Evolutionary conservation across 2,113 vertebrate species (phyloP), one percentile per base, ranked within the genome.

Genomic region (Thinocorus orbignyianus): DNA sequence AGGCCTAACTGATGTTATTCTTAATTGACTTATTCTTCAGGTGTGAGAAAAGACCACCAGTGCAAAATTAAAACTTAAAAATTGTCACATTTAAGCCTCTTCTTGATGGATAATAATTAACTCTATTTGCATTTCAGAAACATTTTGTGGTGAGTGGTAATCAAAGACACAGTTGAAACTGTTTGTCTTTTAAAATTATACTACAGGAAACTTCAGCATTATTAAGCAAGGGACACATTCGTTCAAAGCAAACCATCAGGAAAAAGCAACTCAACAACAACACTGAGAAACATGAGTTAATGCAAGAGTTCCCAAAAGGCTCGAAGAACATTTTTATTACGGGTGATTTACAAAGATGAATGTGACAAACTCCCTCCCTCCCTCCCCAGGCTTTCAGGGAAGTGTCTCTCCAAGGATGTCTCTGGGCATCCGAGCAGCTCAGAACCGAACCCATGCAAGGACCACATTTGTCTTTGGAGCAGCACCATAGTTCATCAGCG

Each of bases 21-120:
- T 84, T 70, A 46, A 86, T 81, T 71, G 64, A 81, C 46, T 95
- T 79, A 82, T 77, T 95, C 92, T 93, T 91, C 52, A 93, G 58
- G 74, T 46, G 74, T n/a, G 49, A 96, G 81, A 97, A 90, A 52
- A 91, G 66, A 68, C 69, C 48, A 94, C 74, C 78, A 74, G 55
- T 51, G 58, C 78, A 88, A 80, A 92, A 92, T 35, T 77, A 55
- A 82, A 95, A 66, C 31, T 70, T 76, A 17, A 76, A 86, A 80
- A 31, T 30, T 35, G 30, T 35, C 83, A 71, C 11, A 26, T 92
- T 86, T 57, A 65, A 81, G 48, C 39, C 26, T 60, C 69, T 81
- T 91, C 52, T 54, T 62, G 37, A 37, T 5, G 9, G 46, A 58
- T 74, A 60, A 83, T 31, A 66, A 48, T 66, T 74, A 92, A 86